These are phyloP conservation scores for Centrocercus urophasianus DNA, from an alignment of 2,113 vertebrate species.

Conservation along the genomic window DNA sequence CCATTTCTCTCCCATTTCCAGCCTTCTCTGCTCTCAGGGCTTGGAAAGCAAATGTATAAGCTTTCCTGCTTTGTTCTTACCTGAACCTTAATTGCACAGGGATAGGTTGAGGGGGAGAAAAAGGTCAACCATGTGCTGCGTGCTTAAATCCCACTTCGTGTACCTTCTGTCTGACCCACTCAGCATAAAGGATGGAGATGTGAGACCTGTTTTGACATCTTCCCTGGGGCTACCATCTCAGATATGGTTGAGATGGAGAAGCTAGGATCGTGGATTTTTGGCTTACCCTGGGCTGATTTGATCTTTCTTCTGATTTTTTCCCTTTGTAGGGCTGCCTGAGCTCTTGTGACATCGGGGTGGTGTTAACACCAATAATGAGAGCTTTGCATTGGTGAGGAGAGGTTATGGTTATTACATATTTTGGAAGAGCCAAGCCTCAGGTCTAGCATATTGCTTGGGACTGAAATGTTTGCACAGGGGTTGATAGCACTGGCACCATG, in stretches of 20 bases:
- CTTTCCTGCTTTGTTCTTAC: neutral
- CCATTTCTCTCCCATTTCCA: neutral
- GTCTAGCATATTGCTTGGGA: neutral
- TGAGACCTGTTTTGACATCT: neutral
- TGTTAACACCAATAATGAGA: neutral
- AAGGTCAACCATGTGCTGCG: neutral
- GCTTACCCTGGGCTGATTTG: neutral
- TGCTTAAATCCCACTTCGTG: rapidly evolving
- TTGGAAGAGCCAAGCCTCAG: neutral
- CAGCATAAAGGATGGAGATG: neutral
- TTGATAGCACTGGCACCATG: neutral
- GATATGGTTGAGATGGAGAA: neutral
- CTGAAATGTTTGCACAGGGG: neutral
- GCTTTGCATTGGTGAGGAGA: neutral
- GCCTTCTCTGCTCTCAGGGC: neutral
- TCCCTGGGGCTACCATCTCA: neutral
- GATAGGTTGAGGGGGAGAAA: neutral
- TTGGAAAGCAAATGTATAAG: neutral
- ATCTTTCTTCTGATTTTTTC: neutral
- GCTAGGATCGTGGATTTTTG: neutral
- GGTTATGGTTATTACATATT: rapidly evolving
- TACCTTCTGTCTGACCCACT: neutral
- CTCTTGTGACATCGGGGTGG: rapidly evolving
- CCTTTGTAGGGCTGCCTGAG: neutral
- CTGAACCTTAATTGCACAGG: neutral